Evolutionary conservation across 2,113 vertebrate genomes (phyloP).

Genomic region (Sardina pilchardus): DNA sequence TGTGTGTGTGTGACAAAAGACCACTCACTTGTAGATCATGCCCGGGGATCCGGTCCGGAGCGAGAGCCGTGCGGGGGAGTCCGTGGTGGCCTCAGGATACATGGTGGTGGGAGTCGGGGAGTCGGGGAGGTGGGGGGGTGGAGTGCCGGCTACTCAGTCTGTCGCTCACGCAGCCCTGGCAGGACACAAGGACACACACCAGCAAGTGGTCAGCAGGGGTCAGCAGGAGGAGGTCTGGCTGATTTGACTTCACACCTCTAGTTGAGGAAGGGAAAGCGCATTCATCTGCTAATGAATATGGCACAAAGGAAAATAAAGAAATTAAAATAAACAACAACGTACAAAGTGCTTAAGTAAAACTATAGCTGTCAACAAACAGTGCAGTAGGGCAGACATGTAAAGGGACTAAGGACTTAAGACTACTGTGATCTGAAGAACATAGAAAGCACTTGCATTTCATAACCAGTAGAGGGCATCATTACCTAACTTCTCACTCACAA

Average conservation of each 20-base stretch:
- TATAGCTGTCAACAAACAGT: neutral
- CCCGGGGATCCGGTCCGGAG: constrained; percentile 84
- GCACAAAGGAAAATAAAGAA: neutral
- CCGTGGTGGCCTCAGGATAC: constrained; percentile 88
- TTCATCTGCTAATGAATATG: neutral
- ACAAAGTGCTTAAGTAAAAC: neutral
- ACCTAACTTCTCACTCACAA: neutral
- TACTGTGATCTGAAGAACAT: neutral
- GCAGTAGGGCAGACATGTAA: neutral
- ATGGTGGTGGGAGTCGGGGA: constrained; percentile 74
- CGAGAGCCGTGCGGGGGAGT: constrained; percentile 85
- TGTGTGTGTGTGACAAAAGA: neutral
- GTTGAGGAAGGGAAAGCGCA: neutral
- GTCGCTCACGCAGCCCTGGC: constrained; percentile 32
- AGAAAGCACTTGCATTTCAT: neutral
- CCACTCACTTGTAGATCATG: constrained; percentile 84
- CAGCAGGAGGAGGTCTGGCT: neutral
- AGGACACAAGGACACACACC: neutral
- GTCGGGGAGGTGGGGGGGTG: constrained; percentile 50
- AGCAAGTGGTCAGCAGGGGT: neutral
- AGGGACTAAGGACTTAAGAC: neutral
- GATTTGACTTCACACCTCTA: neutral
- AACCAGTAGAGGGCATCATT: neutral
- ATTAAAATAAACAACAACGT: neutral
- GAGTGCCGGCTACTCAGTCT: constrained; percentile 35